Percentiles rank a stretch among this genome's conserved stretches.
Conservation (phyloP, 2,113 vertebrate genomes). For the Lucifuga dentata region DNA sequence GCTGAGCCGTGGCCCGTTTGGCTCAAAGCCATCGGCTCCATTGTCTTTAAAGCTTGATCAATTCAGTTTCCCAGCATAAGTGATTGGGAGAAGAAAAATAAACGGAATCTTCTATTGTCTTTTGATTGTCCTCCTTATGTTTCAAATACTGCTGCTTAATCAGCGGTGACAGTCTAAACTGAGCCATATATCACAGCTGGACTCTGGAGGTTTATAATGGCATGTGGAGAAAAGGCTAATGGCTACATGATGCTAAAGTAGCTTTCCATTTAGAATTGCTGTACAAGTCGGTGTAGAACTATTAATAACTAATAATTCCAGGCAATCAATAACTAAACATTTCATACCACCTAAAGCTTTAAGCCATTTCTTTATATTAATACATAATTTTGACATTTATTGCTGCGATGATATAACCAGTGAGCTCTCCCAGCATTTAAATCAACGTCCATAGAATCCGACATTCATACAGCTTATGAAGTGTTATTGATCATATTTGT, state of each 20-base stretch:
- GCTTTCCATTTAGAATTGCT: too few species aligned
- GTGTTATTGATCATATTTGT: too few species aligned
- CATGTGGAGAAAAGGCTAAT: background rate
- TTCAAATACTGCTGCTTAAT: conserved; percentile 32
- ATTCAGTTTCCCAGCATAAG: conserved; percentile 29
- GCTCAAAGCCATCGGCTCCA: conserved; percentile 23
- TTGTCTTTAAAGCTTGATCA: conserved; percentile 46
- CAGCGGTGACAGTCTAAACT: conserved; percentile 27
- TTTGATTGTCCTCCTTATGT: conserved; percentile 32
- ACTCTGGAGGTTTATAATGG: conserved; percentile 1
- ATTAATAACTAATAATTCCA: too few species aligned
- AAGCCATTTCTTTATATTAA: too few species aligned
- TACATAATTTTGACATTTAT: too few species aligned
- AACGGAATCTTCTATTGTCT: conserved; percentile 30
- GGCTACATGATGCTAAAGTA: conserved; percentile 2
- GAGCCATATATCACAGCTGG: conserved; percentile 4
- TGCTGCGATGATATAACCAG: too few species aligned
- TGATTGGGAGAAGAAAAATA: conserved; percentile 3
- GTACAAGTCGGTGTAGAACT: too few species aligned
- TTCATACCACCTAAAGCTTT: too few species aligned
- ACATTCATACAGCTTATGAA: too few species aligned
- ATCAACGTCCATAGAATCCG: too few species aligned
- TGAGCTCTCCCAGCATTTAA: too few species aligned
- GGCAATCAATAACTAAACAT: too few species aligned
- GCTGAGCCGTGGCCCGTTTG: conserved; percentile 12